Base-by-base conservation (phyloP, 2,113 vertebrate genomes). In the Chaetops frenatus region DNA sequence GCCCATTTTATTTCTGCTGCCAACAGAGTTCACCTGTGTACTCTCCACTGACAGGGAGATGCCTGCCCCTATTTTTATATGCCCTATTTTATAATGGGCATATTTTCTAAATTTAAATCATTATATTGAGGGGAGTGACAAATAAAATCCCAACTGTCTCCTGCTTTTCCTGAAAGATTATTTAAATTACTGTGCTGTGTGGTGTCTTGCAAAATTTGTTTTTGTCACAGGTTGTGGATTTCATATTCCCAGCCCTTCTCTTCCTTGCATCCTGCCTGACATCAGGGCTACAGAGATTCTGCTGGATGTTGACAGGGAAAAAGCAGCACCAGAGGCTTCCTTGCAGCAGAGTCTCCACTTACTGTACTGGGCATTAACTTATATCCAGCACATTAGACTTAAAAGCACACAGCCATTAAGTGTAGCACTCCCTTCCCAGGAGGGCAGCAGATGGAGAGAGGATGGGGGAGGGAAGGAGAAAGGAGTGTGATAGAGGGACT, bases 341-440 rank as follows among this genome's bases (percentile, higher is more conserved):
- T 94, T 12, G 38, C 29, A 84, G 65, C 89, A 86, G 56, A 96
- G 72, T 57, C 38, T 56, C 31, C 70, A 12, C 28, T 72, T 65
- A 57, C 56, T 91, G 65, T 65, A 77, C 14, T 31, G 56, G 72
- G 76, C 89, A 94, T 93, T 86, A 87, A 72, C 67, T 95, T 88
- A 31, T 93, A 84, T 92, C 92, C 88, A 94, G 95, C 61, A 88
- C 54, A 76, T 94, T 91, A 88, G 65, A 61, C 82, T 89, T 92
- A 88, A 92, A 95, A 90, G 80, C 84, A 85, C 94, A 91, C 15
- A 71, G 58, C 66, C 64, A 69, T 83, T 91, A 90, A 76, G 79
- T 47, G 90, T 80, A 95, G 89, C 81, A 1, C 38, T 91, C 8
- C 90, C n/a, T 93, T 92, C 87, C 94, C 95, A 94, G 92, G 86